A percentile compares a stretch with the other conserved stretches of the same genome.
Evolutionary conservation across 2,113 vertebrate genomes (phyloP).

Genomic region (Aptenodytes patagonicus): DNA sequence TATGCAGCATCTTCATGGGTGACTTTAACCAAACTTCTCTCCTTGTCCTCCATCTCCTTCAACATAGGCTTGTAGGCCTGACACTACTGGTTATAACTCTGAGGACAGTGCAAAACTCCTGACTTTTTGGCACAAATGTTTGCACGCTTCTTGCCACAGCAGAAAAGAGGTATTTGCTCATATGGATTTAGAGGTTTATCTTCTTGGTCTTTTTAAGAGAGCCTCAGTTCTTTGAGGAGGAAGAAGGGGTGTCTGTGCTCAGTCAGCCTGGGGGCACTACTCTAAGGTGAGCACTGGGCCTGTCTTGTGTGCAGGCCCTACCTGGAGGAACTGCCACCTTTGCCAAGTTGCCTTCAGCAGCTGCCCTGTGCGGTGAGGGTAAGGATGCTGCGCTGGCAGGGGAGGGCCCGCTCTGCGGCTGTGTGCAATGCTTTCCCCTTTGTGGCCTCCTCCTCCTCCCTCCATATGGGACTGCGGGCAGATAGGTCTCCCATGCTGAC

Average conservation of each 20-base stretch:
- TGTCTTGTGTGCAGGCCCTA: not conserved
- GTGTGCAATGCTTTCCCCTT: not conserved
- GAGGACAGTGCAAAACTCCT: not conserved
- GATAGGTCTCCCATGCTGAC: not conserved
- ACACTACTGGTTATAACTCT: not conserved
- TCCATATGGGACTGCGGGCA: not conserved
- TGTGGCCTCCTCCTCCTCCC: not conserved
- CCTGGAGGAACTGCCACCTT: not conserved
- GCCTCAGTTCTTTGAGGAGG: not conserved
- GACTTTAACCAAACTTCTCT: not conserved
- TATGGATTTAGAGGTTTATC: not conserved
- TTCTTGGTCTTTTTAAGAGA: not conserved
- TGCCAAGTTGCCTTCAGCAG: not conserved
- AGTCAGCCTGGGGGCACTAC: too few relatives aligned
- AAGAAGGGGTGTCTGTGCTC: not conserved
- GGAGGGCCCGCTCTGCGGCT: fast-evolving
- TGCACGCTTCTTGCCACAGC: fast-evolving
- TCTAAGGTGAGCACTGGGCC: not conserved
- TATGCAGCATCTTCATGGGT: not conserved
- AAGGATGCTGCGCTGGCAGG: not conserved
- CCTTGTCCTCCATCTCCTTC: not conserved
- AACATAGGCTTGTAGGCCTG: not conserved
- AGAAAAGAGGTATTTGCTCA: not conserved
- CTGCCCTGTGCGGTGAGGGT: not conserved
- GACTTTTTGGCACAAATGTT: not conserved